Base-by-base conservation (phyloP, 2,113 vertebrate genomes). In the Fregetta grallaria region DNA sequence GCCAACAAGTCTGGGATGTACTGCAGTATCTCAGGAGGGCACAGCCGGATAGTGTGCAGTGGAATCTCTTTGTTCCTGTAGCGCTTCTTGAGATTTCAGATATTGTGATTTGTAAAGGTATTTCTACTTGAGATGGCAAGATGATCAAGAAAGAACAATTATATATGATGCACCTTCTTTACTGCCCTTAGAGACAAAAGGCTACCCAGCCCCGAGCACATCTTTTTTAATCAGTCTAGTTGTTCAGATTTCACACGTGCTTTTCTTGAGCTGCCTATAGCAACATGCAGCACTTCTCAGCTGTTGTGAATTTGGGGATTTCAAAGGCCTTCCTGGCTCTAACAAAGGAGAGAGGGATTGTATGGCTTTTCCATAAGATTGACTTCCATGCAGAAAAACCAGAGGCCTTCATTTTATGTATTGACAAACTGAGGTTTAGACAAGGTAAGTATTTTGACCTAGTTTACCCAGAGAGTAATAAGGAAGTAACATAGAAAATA, bases 401-500 rank as follows among this genome's bases (percentile, higher is more conserved):
- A 89, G 73, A 34, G 56, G 1, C 42, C 75, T 94, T 94, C 15
- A 2, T 74, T 89, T 91, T 59, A 62, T 56, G 47, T 25, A 34
- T 92, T 67, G 78, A 42, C 71, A 88, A 96, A 91, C 38, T 1
- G 4, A 89, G 42, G 22, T 19, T 92, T 45, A 49, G 50, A 76
- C n/a, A 62, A 68, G 71, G 49, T 29, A 62, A 84, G 63, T 38
- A 5, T 73, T 96, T 82, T 95, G 78, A 95, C 74, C 77, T 82
- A 58, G 63, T 86, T 90, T 68, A 77, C 73, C 34, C 65, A 45
- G 34, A 66, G 15, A 71, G 49, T 67, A 95, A 95, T 93, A 90
- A 94, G 96, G 94, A 97, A 97, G 62, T 90, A 91, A 85, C 80
- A 56, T 81, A 89, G 70, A 89, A 96, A 92, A 81, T 85, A 94